phyloP scores from a whole-genome alignment of 1,140 invertebrate species.

The Drosophila pachea region DNA sequence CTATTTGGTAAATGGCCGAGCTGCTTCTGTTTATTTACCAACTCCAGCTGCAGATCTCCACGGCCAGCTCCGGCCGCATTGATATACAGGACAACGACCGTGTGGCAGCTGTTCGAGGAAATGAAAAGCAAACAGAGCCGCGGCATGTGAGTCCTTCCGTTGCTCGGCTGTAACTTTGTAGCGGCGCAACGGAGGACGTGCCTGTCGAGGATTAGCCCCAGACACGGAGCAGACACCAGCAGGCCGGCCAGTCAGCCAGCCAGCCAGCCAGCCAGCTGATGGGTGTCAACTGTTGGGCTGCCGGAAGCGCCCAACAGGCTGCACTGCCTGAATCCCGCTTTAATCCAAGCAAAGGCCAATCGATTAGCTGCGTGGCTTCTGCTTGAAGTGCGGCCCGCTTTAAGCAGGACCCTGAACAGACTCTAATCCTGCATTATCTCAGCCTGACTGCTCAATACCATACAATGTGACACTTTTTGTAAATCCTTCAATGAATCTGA shows the following conservation, averaged over 20 bases:
- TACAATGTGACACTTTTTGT: too few species aligned
- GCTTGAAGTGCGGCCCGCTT: background rate
- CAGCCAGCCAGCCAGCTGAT: conserved; percentile 38
- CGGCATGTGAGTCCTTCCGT: conserved; percentile 24
- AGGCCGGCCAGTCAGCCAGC: background rate
- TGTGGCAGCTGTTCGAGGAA: conserved; percentile 69
- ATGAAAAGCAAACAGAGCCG: conserved; percentile 70
- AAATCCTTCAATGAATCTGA: too few species aligned
- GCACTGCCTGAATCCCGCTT: conserved; percentile 25
- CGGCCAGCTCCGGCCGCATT: conserved; percentile 14
- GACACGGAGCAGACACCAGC: conserved; percentile 37
- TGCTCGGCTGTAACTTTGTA: conserved; percentile 53
- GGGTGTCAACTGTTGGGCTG: conserved; percentile 51
- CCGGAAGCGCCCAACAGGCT: conserved; percentile 53
- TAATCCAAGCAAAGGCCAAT: conserved; percentile 26
- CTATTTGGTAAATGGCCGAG: conserved; percentile 20
- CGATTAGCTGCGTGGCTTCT: conserved; percentile 30
- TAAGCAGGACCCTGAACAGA: too few species aligned
- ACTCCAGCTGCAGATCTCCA: conserved; percentile 19
- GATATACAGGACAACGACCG: conserved; percentile 42
- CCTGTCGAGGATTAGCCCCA: conserved; percentile 66
- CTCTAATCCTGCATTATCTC: too few species aligned
- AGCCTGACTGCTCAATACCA: too few species aligned
- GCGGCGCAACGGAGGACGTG: conserved; percentile 54
- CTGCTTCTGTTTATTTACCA: conserved; percentile 54